phyloP scores from a whole-genome alignment of 2,888 invertebrate species.

The Dynastes maya region DNA sequence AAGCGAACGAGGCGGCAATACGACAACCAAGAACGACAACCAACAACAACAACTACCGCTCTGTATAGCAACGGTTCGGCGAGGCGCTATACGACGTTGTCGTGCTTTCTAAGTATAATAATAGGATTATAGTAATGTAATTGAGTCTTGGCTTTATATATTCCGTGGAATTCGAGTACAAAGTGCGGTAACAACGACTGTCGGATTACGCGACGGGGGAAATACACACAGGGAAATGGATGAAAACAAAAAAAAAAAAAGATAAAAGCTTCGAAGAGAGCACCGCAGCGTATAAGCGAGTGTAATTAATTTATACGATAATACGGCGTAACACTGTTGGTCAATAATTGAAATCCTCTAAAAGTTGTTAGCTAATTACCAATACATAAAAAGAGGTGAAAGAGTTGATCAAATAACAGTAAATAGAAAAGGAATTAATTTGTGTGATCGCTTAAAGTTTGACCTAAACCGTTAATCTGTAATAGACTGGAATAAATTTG shows the following conservation, averaged over 20 bases:
- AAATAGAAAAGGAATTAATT: not conserved
- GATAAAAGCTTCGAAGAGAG: not conserved
- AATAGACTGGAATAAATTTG: no score
- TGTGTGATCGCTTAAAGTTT: no score
- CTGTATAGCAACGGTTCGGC: not conserved
- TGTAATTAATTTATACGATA: conserved; percentile 35
- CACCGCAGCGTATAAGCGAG: not conserved
- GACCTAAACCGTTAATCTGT: no score
- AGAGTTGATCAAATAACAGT: not conserved
- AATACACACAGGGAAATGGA: not conserved
- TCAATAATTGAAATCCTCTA: conserved; percentile 32
- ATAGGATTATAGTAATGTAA: conserved; percentile 48
- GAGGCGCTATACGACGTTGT: not conserved
- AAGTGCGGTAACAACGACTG: conserved; percentile 35
- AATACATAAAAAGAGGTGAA: not conserved
- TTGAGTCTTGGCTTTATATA: conserved; percentile 41
- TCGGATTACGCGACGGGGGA: conserved; percentile 25
- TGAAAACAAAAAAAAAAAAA: not conserved
- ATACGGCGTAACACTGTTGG: conserved; percentile 6
- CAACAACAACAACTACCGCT: conserved; percentile 10
- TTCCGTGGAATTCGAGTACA: conserved; percentile 37
- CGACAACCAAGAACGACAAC: conserved; percentile 9
- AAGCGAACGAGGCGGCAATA: not conserved
- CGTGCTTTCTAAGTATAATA: conserved; percentile 43
- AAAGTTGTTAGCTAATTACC: not conserved